Conservation (phyloP, 2,797 vertebrate species). For the Salmo trutta region DNA sequence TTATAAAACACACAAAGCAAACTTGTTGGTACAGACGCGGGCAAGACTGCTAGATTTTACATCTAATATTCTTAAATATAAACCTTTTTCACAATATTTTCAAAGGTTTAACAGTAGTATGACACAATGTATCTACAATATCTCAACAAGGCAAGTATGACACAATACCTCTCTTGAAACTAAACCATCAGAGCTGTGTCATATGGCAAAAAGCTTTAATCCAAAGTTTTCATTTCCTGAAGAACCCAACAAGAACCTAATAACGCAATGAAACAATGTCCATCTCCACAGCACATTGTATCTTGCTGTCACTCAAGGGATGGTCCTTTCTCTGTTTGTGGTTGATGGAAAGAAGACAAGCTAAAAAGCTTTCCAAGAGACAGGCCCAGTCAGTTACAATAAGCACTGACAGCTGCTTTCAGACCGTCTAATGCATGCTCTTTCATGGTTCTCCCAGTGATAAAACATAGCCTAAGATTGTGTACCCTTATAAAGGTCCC, state of each 20-base stretch:
- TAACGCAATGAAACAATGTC: constrained; percentile 10
- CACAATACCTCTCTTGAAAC: not conserved
- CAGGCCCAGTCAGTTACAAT: constrained; percentile 51
- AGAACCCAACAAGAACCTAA: not conserved
- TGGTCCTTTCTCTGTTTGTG: constrained; percentile 32
- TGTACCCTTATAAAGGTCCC: constrained; percentile 69
- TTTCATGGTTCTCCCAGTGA: constrained; percentile 63
- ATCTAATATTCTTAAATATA: not conserved
- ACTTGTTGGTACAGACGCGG: constrained; percentile 1
- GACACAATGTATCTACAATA: not conserved
- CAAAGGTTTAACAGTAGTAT: not conserved
- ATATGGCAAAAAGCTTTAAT: not conserved
- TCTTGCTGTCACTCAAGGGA: constrained; percentile 28
- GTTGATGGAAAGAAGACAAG: constrained; percentile 47
- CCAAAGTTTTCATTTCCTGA: constrained; percentile 1
- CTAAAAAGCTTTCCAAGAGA: constrained; percentile 43
- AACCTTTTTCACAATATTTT: not conserved
- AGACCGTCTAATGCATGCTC: constrained; percentile 61
- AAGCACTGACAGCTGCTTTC: constrained; percentile 57
- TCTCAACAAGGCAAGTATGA: not conserved
- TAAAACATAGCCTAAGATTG: constrained; percentile 63
- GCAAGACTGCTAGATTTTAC: not conserved
- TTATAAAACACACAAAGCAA: constrained; percentile 11
- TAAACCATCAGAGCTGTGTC: not conserved
- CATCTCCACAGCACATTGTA: constrained; percentile 5